phyloP scores from a whole-genome alignment of 1,140 invertebrate genomes.

The Apis dorsata region DNA sequence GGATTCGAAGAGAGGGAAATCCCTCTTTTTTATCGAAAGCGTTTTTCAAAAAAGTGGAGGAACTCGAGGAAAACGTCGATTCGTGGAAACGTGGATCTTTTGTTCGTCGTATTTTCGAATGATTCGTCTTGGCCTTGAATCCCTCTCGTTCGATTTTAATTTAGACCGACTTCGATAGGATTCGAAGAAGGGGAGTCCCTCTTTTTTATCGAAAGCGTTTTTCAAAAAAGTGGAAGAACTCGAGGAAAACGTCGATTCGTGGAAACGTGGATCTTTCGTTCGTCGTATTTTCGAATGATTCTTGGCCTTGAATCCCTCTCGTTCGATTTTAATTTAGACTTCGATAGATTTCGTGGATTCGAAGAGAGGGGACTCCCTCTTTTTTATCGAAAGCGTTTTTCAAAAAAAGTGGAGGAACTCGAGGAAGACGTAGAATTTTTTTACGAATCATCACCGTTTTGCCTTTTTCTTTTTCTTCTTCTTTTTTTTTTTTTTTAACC shows the following conservation, averaged over 20 bases:
- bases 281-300: slow-evolving; percentile 5
- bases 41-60: slow-evolving; percentile 27
- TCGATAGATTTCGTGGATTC: neutral
- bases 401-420: slow-evolving; percentile 19
- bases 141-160: neutral
- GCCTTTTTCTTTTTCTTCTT: slow-evolving; percentile 8
- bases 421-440: slow-evolving; percentile 45
- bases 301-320: neutral
- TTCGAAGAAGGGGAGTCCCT: slow-evolving; percentile 3
- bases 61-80: slow-evolving; percentile 5
- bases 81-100: no score
- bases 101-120: neutral
- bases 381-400: slow-evolving; percentile 28
- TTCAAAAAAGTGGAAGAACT: slow-evolving; percentile 16
- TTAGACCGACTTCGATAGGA: slow-evolving; percentile 19
- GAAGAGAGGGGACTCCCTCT: slow-evolving; percentile 11
- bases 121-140: slow-evolving; percentile 4
- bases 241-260: slow-evolving; percentile 1
- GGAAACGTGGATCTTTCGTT: no score
- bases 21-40: slow-evolving; percentile 27
- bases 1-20: neutral
- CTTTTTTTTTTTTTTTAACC: neutral
- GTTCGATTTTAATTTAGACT: slow-evolving; percentile 8
- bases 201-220: slow-evolving; percentile 30
- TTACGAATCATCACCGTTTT: neutral